phyloP scores from a whole-genome alignment of 2,888 invertebrate species.

The Atethmia centrago region DNA sequence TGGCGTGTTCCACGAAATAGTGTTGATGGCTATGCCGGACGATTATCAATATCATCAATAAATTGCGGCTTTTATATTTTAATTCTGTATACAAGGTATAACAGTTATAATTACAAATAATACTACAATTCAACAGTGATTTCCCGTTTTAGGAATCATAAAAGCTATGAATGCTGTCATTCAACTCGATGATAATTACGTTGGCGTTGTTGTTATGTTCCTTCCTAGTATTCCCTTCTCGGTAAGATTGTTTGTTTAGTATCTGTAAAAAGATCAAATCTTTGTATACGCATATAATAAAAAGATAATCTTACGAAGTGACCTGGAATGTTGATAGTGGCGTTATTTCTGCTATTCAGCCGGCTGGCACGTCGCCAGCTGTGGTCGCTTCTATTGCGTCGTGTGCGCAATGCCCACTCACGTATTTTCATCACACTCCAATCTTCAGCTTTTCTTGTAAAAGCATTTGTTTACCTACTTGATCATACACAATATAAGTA shows the following conservation, averaged over 20 bases:
- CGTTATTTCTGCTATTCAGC: conserved; percentile 88
- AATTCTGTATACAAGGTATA: background rate
- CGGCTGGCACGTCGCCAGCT: conserved; percentile 86
- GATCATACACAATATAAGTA: conserved; percentile 5
- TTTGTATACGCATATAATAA: conserved; percentile 75
- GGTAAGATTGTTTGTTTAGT: conserved; percentile 57
- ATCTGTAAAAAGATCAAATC: conserved; percentile 68
- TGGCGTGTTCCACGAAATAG: conserved; percentile 86
- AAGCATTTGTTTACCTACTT: conserved; percentile 31
- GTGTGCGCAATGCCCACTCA: conserved; percentile 84
- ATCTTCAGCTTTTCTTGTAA: conserved; percentile 60
- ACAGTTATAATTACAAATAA: conserved; percentile 8
- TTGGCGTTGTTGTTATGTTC: conserved; percentile 8
- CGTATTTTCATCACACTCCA: conserved; percentile 72
- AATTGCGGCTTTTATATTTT: conserved; percentile 63
- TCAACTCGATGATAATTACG: conserved; percentile 3
- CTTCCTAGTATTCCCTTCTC: conserved; percentile 10
- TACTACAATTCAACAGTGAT: conserved; percentile 14
- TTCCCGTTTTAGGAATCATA: background rate
- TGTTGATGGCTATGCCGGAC: conserved; percentile 76
- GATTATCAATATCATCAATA: conserved; percentile 74
- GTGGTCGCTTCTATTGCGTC: conserved; percentile 79
- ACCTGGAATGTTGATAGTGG: conserved; percentile 90
- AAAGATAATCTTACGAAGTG: conserved; percentile 87
- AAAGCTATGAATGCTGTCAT: conserved; percentile 9